phyloP scores from a whole-genome alignment of 2,113 vertebrate species.

The cattle (Bos taurus) region ARS-UCD2.0 NC_037338.1:105067001-105067500 shows the following conservation, averaged over 20 bases:
- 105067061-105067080: background rate
- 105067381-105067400: background rate
- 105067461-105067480: too few species aligned
- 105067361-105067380: background rate
- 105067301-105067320: fast-evolving
- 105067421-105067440: background rate
- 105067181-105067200: fast-evolving
- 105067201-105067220: background rate
- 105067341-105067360: background rate
- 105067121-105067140: fast-evolving
- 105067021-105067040: background rate
- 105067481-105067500: background rate
- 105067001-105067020: background rate
- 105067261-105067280: background rate
- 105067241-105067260: background rate
- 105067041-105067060: fast-evolving
- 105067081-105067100: background rate
- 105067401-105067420: background rate
- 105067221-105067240: background rate
- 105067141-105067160: too few species aligned
- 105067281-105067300: fast-evolving
- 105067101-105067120: background rate
- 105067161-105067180: fast-evolving
- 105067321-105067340: fast-evolving
- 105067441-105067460: background rate